Percentiles rank a stretch among this genome's conserved stretches.
Evolutionary conservation across 2,797 vertebrate genomes (phyloP).

Genomic region (Alauda arvensis): DNA sequence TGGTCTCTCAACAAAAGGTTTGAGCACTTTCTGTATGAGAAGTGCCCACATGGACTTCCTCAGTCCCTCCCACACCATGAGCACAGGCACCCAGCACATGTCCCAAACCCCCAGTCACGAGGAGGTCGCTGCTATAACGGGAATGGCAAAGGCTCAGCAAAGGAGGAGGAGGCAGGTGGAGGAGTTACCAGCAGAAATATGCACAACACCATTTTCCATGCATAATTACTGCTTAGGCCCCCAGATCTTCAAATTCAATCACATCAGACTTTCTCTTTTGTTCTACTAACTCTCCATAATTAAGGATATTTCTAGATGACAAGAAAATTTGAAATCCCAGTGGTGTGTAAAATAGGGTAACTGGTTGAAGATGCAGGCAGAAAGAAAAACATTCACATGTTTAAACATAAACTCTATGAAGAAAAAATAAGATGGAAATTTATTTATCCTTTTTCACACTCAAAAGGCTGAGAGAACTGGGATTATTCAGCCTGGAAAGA

Average conservation of each 20-base stretch:
- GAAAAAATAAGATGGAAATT: not conserved
- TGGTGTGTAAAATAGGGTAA: not conserved
- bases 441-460: not conserved
- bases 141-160: not conserved
- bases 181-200: not conserved
- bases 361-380: not conserved
- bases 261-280: not conserved
- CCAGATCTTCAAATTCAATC: not conserved
- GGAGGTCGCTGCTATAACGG: not conserved
- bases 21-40: not conserved
- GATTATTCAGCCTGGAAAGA: not conserved
- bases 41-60: not conserved
- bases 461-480: not conserved
- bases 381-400: not conserved
- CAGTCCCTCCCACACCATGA: not conserved
- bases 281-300: not conserved
- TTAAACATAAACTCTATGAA: not conserved
- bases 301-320: not conserved
- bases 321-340: not conserved
- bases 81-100: not conserved
- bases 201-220: not conserved
- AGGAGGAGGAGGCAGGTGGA: not conserved
- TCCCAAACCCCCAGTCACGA: not conserved
- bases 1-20: not conserved
- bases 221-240: not conserved